Base-by-base conservation (phyloP, 1,140 invertebrate genomes). In the Ips typographus region DNA sequence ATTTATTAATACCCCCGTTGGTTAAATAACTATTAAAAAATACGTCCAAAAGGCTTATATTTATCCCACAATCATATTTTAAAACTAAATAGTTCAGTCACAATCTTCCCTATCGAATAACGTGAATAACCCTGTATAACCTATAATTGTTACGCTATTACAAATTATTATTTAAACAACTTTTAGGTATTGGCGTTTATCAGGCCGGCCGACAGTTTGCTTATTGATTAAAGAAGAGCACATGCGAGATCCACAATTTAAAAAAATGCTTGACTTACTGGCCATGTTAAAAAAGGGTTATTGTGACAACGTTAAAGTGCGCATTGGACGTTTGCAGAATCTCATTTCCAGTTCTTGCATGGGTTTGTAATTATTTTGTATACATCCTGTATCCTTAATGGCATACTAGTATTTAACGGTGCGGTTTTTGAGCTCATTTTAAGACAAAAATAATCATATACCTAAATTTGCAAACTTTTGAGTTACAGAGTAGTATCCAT, bases 221-320 rank as follows among this genome's bases (percentile, higher is more conserved):
- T 86, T 99, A 71, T 83, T 99, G 2, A 94, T 99, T 59, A 85
- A 95, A 63, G 97, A 99, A 81, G 96, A 98, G 76, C 95, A 98
- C 78, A 95, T 98, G 91, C 89, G 95, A 70, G 96, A 98, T 85
- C 93, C 94, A 8, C 94, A 99, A 81, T 98, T 98, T 79, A 93
- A 94, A 77, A 92, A 98, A 82, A 96, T 99, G 91, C 82, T 99
- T 1, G 95, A 98, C 80, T 84, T 99, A 43, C 88, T 99, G 77
- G 95, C 97, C 7, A 95, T 96, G 91, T 84, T 99, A 7, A 99
- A 99, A 81, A 96, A 96, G 82, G 97, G 97, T 3, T 90, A 94
- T 77, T 96, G 96, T 77, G 94, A 98, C 82, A 94, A 93, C 39
- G 90, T 98, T 53, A 95, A 98, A 85, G 94, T 99, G 5, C 85